Evolutionary conservation across 1,140 invertebrate genomes (phyloP), one percentile per base, ranked within the genome.

Genomic region (Phymorhynchus buccinoides): DNA sequence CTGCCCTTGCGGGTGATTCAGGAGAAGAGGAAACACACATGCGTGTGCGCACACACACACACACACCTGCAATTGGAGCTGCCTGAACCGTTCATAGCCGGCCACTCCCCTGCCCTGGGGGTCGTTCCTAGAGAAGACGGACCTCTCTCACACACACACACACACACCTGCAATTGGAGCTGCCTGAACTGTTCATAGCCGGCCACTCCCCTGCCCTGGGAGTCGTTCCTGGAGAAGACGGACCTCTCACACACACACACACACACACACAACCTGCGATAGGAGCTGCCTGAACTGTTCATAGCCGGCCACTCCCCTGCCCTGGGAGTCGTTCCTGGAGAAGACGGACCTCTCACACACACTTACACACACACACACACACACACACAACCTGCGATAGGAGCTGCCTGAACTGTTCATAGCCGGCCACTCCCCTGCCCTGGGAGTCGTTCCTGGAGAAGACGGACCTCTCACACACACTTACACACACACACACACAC

Each of bases 41-140:
- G n/a, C n/a, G n/a, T n/a, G n/a, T n/a, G n/a, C n/a, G n/a, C n/a
- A n/a, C n/a, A n/a, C n/a, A n/a, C n/a, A n/a, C n/a, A n/a, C n/a
- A n/a, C n/a, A n/a, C n/a, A n/a, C 78, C 78, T 80, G 78, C 30
- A 30, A 6, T 9, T 48, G 44, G 30, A 80, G 42, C 6, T 82
- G 82, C 27, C 84, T 41, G 82, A 88, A 88, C 75, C 90, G 88
- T 35, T 90, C 88, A 39, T 89, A 91, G 14, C 84, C 52, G 32
- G 91, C 85, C 27, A 86, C 68, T 3, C 92, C 92, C 41, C 80
- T 66, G 35, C 90, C 90, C 18, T 85, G 80, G 14, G 88, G 87
- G 75, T 92, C 91, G 84, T 89, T 90, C 73, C 86, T 87, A 85
- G 89, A 88, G 81, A 93, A 92, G 89, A 91, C 90, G 18, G 89